Evolutionary conservation across 2,113 vertebrate genomes (phyloP), one percentile per base, ranked within the genome.

Genomic region (Epinephelus cyanopodus): DNA sequence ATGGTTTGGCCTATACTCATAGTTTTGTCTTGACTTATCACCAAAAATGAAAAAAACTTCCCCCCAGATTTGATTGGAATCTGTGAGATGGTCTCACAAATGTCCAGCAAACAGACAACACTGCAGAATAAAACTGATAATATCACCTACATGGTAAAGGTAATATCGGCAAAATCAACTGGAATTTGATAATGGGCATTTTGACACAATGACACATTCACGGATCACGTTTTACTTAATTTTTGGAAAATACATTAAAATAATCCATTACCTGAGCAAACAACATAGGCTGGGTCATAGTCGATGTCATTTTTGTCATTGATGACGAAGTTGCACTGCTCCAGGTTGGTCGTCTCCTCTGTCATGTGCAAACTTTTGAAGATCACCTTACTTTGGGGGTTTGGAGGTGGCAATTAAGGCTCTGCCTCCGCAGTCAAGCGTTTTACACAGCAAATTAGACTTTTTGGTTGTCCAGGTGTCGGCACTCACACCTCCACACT

Each of bases 241-340:
- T 12, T 45, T 12, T 45, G 42, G 9, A 45, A 45, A 11, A 45
- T 45, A 45, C 9, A 18, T 6, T 15, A 18, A 50, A 56, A 14
- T 2, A 71, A n/a, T 8, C 0, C 0, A 10, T 73, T 92, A 95
- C 94, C 91, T 88, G 87, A 83, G 71, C 95, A 95, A 50, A 91
- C n/a, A 7, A 94, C 81, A 18, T 66, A 63, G 33, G 62, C 91
- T 6, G 70, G 6, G 1, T 54, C 21, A 25, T 13, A 39, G 0
- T 0, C 6, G 0, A 0, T 0, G 1, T 25, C 1, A 0, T 5
- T 27, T 2, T 13, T 5, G 1, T 54, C 1, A 3, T 12, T 48
- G 12, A 3, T 14, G 2, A 93, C 21, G 0, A 94, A 80, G 54
- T 7, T 90, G 82, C 77, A 81, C 53, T 87, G 71, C 29, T 0